Evolutionary conservation across 2,888 invertebrate species (phyloP), one percentile per base, ranked within the genome.

Genomic region (Cyclophora punctaria): DNA sequence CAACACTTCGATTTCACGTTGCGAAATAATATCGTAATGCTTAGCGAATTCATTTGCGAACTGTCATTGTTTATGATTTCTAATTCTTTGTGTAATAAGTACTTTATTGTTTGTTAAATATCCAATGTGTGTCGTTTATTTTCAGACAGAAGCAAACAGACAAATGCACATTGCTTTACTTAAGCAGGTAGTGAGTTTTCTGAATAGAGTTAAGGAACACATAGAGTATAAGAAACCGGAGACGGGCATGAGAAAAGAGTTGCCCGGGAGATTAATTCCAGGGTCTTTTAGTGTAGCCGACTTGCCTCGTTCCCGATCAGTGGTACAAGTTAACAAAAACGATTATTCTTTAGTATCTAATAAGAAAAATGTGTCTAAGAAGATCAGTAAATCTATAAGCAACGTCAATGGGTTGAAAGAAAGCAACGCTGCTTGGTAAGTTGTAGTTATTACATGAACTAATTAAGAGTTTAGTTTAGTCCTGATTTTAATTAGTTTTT

Each of bases 161-260:
- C 91, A 92, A 74, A 93, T 93, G 93, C 93, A 93, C 75, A 90
- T 92, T 73, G 92, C 92, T 37, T 88, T 93, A 67, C 91, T 94
- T 83, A 91, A 91, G 70, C 93, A 93, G 78, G 91, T 93, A 59
- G 91, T 92, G 44, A 90, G 90, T 54, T 93, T 93, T 73, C 76
- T 94, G 65, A 93, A 92, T 68, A 90, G 91, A 75, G 91, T 92
- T 3, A 92, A 92, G 66, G 91, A 91, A 59, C 93, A 92, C 62
- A 88, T 93, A 59, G 91, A 91, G 56, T 70, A 66, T 51, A 80
- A 82, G 59, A 78, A 69, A 47, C 67, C 64, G 35, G 78, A 80
- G 43, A 20, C 20, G 1, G 59, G 63, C 47, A 56, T 67, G 2
- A 63, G 61, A 47, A 70, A 67, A 41, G 75, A 76, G 35, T 56